These are phyloP conservation scores for Lordiphosa andalusiaca DNA, from an alignment of 2,888 invertebrate genomes.

Conservation along the genomic window DNA sequence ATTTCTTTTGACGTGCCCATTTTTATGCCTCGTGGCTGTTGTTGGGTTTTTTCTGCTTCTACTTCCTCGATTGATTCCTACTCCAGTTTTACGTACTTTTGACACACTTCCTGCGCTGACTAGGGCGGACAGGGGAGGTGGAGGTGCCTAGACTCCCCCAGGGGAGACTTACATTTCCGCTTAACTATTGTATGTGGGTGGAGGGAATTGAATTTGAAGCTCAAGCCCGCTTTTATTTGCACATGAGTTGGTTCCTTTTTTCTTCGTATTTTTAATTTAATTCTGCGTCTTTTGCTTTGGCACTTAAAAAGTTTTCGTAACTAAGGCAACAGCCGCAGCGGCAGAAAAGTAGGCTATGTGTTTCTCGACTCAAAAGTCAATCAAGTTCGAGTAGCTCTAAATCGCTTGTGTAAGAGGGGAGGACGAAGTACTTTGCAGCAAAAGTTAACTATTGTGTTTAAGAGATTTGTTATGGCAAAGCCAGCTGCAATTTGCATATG, in stretches of 20 bases:
- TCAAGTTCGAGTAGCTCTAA: constrained; percentile 11
- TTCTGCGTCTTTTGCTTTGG: constrained; percentile 45
- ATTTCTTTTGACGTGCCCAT: constrained; percentile 60
- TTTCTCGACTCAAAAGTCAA: constrained; percentile 38
- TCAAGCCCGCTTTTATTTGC: constrained; percentile 46
- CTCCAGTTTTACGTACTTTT: constrained; percentile 36
- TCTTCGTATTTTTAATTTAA: constrained; percentile 57
- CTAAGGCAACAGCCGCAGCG: constrained; percentile 25
- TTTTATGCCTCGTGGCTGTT: constrained; percentile 53
- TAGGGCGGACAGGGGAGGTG: not conserved
- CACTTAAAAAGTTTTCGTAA: constrained; percentile 47
- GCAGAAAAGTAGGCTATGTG: constrained; percentile 25
- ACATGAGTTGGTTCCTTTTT: constrained; percentile 38
- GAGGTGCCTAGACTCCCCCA: constrained; percentile 32
- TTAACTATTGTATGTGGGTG: constrained; percentile 57
- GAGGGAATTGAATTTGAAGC: constrained; percentile 57
- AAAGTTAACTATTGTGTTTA: constrained; percentile 27
- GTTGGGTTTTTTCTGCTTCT: constrained; percentile 45
- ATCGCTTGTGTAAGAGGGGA: constrained; percentile 21
- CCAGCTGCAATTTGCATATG: constrained; percentile 3
- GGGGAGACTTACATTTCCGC: constrained; percentile 65
- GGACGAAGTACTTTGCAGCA: too few species aligned
- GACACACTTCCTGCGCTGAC: constrained; percentile 39
- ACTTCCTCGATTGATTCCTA: constrained; percentile 42
- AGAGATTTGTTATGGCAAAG: constrained; percentile 23